Percentiles rank a stretch among this genome's conserved stretches.
phyloP scores from a whole-genome alignment of 1,140 invertebrate genomes.

The Nilaparvata lugens region DNA sequence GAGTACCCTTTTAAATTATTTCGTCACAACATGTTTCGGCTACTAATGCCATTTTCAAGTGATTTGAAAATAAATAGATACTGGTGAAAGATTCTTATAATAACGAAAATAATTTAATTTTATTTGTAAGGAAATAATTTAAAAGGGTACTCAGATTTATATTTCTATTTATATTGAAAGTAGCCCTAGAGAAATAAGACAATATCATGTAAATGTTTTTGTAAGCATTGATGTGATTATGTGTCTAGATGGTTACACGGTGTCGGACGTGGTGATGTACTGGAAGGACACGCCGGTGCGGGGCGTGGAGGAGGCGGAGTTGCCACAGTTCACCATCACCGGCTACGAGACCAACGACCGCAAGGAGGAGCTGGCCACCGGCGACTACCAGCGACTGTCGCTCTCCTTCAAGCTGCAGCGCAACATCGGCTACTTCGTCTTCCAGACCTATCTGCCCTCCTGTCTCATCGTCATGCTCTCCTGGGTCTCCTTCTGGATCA shows the following conservation, averaged over 20 bases:
- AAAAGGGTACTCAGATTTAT: too few species aligned
- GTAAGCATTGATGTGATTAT: too few species aligned
- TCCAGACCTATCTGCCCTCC: conserved; percentile 71
- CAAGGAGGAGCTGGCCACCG: conserved; percentile 80
- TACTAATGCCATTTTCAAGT: not conserved
- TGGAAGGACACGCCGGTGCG: conserved; percentile 82
- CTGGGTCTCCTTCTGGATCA: conserved; percentile 87
- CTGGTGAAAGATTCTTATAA: too few species aligned
- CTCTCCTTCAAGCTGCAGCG: conserved; percentile 65
- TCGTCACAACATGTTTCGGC: too few species aligned
- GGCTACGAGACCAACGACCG: conserved; percentile 89
- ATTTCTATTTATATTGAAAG: too few species aligned
- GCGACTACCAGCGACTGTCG: conserved; percentile 86
- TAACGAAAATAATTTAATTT: too few species aligned
- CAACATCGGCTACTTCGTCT: conserved; percentile 75
- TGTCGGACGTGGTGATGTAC: conserved; percentile 94
- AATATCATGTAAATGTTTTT: too few species aligned
- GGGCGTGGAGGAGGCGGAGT: conserved; percentile 85
- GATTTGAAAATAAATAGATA: too few species aligned
- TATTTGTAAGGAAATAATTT: too few species aligned
- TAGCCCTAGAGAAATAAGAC: too few species aligned
- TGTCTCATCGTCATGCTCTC: conserved; percentile 76
- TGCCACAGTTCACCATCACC: conserved; percentile 92
- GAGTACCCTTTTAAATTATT: too few species aligned
- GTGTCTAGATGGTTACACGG: conserved; percentile 86